Base-by-base conservation (phyloP, 37 sponge, comb jelly and placozoan species). In the Petrosia ficiformis region DNA sequence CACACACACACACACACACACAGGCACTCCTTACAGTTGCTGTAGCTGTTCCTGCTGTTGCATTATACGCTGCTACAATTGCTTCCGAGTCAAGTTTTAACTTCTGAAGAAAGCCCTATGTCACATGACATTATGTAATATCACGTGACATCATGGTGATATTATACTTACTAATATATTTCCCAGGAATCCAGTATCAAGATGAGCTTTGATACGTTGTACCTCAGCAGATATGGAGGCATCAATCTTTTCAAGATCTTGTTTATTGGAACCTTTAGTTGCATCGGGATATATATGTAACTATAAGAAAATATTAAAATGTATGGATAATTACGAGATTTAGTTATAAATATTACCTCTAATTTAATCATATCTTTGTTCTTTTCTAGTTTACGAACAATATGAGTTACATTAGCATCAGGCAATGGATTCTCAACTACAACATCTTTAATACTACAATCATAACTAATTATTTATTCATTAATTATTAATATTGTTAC, bases 31-130 rank as follows among this genome's bases (percentile, higher is more conserved):
- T n/a, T 61, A 86, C 86, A 19, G 86, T 79, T 21, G 68, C 81
- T 19, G 75, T 60, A 22, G 86, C 86, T 26, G 80, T 86, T 34
- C 60, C 76, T 39, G 86, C 81, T 68, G 86, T 80, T 2, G 86
- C 81, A 39, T 33, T 68, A 39, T 81, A 81, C 36, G 86, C 86
- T 5, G 48, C 24, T 44, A 68, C 43, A 44, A 80, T 26, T 32
- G 44, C 54, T 29, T 63, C 54, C 37, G 42, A 5, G 38, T 80
- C 73, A 30, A 86, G 44, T 32, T 86, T 42, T 44, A 86, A 65
- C 29, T 67, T 16, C 76, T 75, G 34, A 30, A 74, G 76, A 76
- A 86, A 86, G 29, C 54, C 76, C 86, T 85, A 56, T 41, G 44
- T 39, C 14, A 48, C 8, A 48, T 35, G 33, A 30, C 68, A 36